Conservation (phyloP, 92 coral and sea anemone genomes). For the Zoanthus gigantus region DNA sequence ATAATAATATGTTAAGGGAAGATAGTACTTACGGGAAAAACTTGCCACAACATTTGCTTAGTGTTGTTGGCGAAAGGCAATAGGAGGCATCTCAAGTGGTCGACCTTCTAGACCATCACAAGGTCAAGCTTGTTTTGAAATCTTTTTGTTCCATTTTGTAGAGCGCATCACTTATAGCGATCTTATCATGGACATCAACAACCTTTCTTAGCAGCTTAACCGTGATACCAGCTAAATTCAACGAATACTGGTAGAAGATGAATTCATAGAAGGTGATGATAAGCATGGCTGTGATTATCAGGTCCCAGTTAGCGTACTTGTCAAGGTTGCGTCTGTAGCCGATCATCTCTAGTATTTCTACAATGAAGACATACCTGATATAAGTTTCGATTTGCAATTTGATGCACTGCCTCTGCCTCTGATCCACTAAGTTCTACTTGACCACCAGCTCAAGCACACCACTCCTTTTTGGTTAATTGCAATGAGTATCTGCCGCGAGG, state of each 20-base stretch:
- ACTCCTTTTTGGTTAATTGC: constrained; percentile 55
- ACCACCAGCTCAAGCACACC: constrained; percentile 27
- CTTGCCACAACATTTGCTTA: constrained; percentile 35
- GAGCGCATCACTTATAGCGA: not conserved
- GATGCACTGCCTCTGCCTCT: constrained; percentile 39
- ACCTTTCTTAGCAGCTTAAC: constrained; percentile 4
- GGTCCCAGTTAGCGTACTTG: constrained; percentile 57
- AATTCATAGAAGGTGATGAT: constrained; percentile 50
- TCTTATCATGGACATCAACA: constrained; percentile 22
- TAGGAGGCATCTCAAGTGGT: constrained; percentile 37
- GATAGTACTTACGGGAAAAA: constrained; percentile 27
- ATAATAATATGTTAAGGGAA: constrained; percentile 37
- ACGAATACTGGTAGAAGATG: constrained; percentile 41
- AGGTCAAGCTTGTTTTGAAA: not conserved
- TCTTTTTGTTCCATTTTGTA: not conserved
- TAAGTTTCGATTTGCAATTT: constrained; percentile 44
- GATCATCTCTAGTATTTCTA: constrained; percentile 31
- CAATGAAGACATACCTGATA: constrained; percentile 28
- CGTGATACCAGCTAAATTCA: constrained; percentile 32
- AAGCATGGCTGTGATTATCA: constrained; percentile 33
- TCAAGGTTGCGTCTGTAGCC: constrained; percentile 19
- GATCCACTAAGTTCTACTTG: not conserved
- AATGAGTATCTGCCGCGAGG: constrained; percentile 21
- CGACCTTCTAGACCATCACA: constrained; percentile 40
- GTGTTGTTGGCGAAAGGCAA: constrained; percentile 47